These are phyloP conservation scores for Toxotes chatareus DNA, from an alignment of 2,113 vertebrate genomes.

Conservation along the genomic window DNA sequence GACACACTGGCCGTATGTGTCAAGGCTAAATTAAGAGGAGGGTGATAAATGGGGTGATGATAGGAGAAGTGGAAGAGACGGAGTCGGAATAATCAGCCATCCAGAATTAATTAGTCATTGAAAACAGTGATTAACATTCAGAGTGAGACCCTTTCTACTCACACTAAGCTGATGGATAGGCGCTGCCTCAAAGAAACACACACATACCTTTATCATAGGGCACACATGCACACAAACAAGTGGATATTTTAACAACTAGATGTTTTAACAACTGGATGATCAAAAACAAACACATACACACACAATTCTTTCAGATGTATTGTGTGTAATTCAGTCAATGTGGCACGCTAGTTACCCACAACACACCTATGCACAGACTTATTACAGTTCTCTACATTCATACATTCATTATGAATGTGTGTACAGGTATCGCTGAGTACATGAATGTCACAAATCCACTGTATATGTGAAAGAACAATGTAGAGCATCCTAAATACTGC, in stretches of 20 bases:
- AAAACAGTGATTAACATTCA: slow-evolving; percentile 82
- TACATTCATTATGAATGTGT: not conserved
- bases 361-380: slow-evolving; percentile 7
- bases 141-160: slow-evolving; percentile 60
- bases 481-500: not conserved
- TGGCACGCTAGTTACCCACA: slow-evolving; percentile 18
- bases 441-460: not conserved
- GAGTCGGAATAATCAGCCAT: slow-evolving; percentile 80
- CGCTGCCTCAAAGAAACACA: slow-evolving; percentile 34
- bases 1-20: slow-evolving; percentile 51
- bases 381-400: slow-evolving; percentile 8
- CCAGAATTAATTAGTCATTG: slow-evolving; percentile 83
- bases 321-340: slow-evolving; percentile 45
- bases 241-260: slow-evolving; percentile 25
- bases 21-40: slow-evolving; percentile 74
- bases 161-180: slow-evolving; percentile 62
- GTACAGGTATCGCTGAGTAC: slow-evolving; percentile 1
- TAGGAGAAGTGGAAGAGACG: slow-evolving; percentile 61
- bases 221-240: slow-evolving; percentile 32
- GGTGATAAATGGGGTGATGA: slow-evolving; percentile 76
- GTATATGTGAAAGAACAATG: not conserved
- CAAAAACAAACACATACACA: slow-evolving; percentile 6
- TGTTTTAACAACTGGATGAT: slow-evolving; percentile 36
- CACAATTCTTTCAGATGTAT: not conserved
- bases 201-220: slow-evolving; percentile 6